phyloP scores from a whole-genome alignment of 2,797 vertebrate genomes.

The Rhinella marina region DNA sequence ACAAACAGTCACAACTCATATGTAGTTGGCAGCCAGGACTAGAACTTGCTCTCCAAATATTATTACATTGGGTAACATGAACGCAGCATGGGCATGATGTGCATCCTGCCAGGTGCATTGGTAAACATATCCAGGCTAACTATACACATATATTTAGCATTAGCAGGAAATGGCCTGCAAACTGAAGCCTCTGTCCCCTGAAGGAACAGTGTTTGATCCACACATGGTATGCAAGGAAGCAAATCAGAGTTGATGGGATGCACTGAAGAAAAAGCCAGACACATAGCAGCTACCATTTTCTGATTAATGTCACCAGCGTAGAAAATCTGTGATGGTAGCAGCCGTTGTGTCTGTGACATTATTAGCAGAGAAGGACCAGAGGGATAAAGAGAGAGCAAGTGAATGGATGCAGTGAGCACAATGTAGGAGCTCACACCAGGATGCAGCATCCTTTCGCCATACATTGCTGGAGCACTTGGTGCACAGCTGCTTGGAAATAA shows the following conservation, averaged over 20 bases:
- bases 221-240: conserved; percentile 40
- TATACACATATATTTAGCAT: background rate
- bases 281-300: conserved; percentile 57
- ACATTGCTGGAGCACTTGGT: conserved; percentile 26
- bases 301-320: conserved; percentile 33
- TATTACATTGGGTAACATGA: background rate
- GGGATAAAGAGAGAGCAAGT: conserved; percentile 7
- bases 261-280: conserved; percentile 6
- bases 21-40: background rate
- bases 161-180: conserved; percentile 21
- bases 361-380: conserved; percentile 19
- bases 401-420: conserved; percentile 22
- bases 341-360: conserved; percentile 19
- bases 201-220: background rate
- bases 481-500: conserved; percentile 22
- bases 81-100: background rate
- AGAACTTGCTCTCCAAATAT: conserved; percentile 11
- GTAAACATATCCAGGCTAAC: background rate
- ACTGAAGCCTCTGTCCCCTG: conserved; percentile 16
- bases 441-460: conserved; percentile 39
- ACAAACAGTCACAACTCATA: background rate
- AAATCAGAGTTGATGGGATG: conserved; percentile 50
- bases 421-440: background rate
- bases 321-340: conserved; percentile 49
- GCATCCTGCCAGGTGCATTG: conserved; percentile 13